Evolutionary conservation across 2,888 invertebrate genomes (phyloP).

Genomic region (Drosophila flavopinicola): DNA sequence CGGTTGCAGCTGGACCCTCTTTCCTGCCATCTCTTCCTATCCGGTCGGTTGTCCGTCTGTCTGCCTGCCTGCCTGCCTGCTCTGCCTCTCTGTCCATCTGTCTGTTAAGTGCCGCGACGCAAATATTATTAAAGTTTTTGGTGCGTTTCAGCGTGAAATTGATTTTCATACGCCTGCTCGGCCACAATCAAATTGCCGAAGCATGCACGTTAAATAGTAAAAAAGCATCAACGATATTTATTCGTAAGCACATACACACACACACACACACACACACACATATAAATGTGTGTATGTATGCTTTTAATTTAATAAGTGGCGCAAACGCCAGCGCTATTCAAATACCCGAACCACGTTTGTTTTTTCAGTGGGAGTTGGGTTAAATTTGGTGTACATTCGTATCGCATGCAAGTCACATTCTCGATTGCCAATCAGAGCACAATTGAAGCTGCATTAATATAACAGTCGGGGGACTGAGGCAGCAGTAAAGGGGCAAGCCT

Average conservation of each 20-base stretch:
- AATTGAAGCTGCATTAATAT: conserved; percentile 80
- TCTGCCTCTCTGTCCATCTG: conserved; percentile 30
- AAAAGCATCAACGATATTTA: conserved; percentile 57
- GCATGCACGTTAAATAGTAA: conserved; percentile 77
- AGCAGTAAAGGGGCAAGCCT: conserved; percentile 4
- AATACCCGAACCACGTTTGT: conserved; percentile 53
- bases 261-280: not conserved
- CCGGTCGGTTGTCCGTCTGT: conserved; percentile 17
- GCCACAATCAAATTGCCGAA: conserved; percentile 79
- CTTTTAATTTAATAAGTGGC: conserved; percentile 78
- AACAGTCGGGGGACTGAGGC: conserved; percentile 24
- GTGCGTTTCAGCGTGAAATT: conserved; percentile 80
- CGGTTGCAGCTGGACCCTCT: conserved; percentile 39
- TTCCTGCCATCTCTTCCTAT: conserved; percentile 38
- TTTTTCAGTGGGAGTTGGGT: conserved; percentile 16
- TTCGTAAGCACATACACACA: conserved; percentile 21
- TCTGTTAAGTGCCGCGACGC: conserved; percentile 77
- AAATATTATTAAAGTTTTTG: conserved; percentile 81
- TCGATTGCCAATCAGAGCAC: conserved; percentile 80
- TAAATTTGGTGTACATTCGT: conserved; percentile 6
- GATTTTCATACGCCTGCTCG: conserved; percentile 81
- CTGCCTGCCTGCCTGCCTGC: conserved; percentile 8
- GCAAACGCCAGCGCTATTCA: conserved; percentile 69
- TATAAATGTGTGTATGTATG: conserved; percentile 6
- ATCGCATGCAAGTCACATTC: conserved; percentile 77